These are phyloP conservation scores for Chitala chitala DNA, from an alignment of 2,113 vertebrate genomes.

Conservation along the genomic window DNA sequence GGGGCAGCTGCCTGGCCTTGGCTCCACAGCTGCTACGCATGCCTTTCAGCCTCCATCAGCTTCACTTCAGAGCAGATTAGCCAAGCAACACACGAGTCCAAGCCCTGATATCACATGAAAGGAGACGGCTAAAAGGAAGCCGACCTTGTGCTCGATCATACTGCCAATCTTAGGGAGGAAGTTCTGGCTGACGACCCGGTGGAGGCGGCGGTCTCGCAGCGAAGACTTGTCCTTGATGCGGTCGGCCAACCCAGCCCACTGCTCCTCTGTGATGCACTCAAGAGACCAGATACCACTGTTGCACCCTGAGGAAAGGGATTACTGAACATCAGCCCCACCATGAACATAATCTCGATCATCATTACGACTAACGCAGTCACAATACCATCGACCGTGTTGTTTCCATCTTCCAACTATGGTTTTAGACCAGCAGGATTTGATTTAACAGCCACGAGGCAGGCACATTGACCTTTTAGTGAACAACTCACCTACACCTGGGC, in stretches of 20 bases:
- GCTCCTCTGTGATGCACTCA: conserved; percentile 86
- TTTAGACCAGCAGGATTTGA: too few relatives aligned
- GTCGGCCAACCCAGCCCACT: conserved; percentile 86
- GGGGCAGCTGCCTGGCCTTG: not conserved
- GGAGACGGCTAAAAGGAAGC: too few relatives aligned
- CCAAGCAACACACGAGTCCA: conserved; percentile 1
- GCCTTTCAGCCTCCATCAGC: conserved; percentile 16
- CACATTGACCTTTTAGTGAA: not conserved
- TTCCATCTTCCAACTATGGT: too few relatives aligned
- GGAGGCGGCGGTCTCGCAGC: conserved; percentile 84
- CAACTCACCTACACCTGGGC: conserved; percentile 34
- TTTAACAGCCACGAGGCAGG: too few relatives aligned
- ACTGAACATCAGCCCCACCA: not conserved
- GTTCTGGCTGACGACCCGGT: conserved; percentile 90
- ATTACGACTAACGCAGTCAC: not conserved
- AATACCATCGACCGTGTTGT: too few relatives aligned
- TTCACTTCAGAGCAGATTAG: conserved; percentile 9
- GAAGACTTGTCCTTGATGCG: conserved; percentile 85
- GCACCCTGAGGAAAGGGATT: conserved; percentile 35
- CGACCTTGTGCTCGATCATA: conserved; percentile 95
- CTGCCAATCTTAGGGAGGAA: conserved; percentile 95
- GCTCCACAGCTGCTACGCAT: not conserved
- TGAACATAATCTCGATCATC: not conserved
- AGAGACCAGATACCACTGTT: conserved; percentile 82
- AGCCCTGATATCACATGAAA: too few relatives aligned